Conservation (phyloP, 2,888 invertebrate genomes). For the Spilosoma lubricipeda region DNA sequence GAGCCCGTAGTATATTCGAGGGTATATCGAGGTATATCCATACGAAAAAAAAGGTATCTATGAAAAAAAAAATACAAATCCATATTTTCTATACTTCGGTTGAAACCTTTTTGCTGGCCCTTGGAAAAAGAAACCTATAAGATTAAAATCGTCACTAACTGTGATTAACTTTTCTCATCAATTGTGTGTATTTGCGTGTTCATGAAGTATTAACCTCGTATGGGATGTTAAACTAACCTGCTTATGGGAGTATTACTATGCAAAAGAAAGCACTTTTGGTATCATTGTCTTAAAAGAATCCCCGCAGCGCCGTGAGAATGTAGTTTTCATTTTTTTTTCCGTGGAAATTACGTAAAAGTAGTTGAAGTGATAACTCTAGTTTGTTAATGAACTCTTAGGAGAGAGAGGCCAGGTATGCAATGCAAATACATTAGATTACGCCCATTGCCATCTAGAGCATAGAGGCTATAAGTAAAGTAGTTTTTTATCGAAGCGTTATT, state of each 20-base stretch:
- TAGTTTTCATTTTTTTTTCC: not conserved
- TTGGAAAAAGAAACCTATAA: not conserved
- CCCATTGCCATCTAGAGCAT: not conserved
- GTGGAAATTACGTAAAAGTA: slow-evolving; percentile 6
- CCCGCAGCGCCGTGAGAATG: slow-evolving; percentile 31
- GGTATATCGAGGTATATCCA: no score
- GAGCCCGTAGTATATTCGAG: no score
- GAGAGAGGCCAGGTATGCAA: not conserved
- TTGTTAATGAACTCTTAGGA: not conserved
- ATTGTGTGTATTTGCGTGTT: slow-evolving; percentile 52
- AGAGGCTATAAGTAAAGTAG: not conserved
- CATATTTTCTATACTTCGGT: no score
- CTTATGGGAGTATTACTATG: slow-evolving; percentile 45
- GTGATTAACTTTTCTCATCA: slow-evolving; percentile 43
- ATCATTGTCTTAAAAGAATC: slow-evolving; percentile 44
- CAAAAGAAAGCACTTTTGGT: slow-evolving; percentile 37
- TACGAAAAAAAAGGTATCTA: no score
- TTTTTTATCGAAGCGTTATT: not conserved
- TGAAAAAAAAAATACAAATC: no score
- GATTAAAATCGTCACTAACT: slow-evolving; percentile 13
- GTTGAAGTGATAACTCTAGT: not conserved
- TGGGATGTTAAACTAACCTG: slow-evolving; percentile 47
- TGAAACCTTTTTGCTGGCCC: not conserved
- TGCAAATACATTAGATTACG: not conserved
- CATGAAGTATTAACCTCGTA: slow-evolving; percentile 49